A percentile compares a stretch with the other conserved stretches of the same genome.
Conservation (phyloP, 2,888 invertebrate species). For the Phalera bucephala region DNA sequence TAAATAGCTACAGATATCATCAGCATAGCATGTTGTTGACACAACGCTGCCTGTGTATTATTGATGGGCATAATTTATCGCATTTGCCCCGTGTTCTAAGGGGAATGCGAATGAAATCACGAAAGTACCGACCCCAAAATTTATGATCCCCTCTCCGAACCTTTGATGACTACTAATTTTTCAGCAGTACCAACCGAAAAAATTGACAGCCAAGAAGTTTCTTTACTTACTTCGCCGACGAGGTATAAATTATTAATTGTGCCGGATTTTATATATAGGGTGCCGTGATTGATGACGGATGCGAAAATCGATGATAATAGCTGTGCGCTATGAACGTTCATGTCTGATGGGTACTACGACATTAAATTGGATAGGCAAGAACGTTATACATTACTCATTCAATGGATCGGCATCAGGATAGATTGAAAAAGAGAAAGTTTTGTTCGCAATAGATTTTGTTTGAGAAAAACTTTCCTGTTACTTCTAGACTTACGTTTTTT, state of each 20-base stretch:
- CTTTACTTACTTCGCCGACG: conserved; percentile 36
- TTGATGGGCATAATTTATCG: conserved; percentile 78
- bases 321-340: conserved; percentile 18
- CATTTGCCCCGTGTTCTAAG: conserved; percentile 61
- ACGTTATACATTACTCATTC: no score
- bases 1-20: conserved; percentile 50
- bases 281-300: conserved; percentile 28
- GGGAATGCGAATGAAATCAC: conserved; percentile 70
- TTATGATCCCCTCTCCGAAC: conserved; percentile 65
- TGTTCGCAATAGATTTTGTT: no score
- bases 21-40: conserved; percentile 68
- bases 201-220: conserved; percentile 48
- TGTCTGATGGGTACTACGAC: no score
- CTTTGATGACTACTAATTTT: conserved; percentile 74
- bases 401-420: no score
- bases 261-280: conserved; percentile 29
- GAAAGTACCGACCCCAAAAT: conserved; percentile 64
- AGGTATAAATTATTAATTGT: conserved; percentile 48
- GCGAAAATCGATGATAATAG: conserved; percentile 29
- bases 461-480: no score
- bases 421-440: no score
- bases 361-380: no score
- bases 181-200: conserved; percentile 49
- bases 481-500: no score
- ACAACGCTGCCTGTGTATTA: conserved; percentile 65